A percentile compares a stretch with the other conserved stretches of the same genome.
These are phyloP conservation scores for Schizothorax lantsangensis DNA, from an alignment of 2,797 vertebrate species.

Conservation along the genomic window DNA sequence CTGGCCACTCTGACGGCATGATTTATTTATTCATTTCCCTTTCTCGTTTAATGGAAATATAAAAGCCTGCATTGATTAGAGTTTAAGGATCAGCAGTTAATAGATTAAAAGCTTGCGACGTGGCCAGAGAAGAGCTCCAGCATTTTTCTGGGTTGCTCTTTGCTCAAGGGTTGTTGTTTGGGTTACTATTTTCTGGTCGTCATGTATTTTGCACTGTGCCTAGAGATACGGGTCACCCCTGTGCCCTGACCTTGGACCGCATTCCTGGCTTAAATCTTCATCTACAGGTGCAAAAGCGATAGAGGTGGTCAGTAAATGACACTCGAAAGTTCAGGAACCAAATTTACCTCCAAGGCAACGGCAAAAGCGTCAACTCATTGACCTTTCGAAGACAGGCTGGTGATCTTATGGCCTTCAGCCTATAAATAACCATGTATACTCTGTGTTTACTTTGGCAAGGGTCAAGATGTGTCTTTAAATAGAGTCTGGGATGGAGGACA, in stretches of 20 bases:
- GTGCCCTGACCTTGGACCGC: slow-evolving; percentile 4
- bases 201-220: slow-evolving; percentile 20
- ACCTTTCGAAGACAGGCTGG: slow-evolving; percentile 1
- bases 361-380: neutral
- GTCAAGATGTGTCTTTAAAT: slow-evolving; percentile 49
- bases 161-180: neutral
- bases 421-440: slow-evolving; percentile 2
- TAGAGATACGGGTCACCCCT: neutral
- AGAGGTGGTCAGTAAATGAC: neutral
- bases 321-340: neutral
- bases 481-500: slow-evolving; percentile 26
- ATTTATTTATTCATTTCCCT: slow-evolving; percentile 74
- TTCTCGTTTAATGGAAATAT: slow-evolving; percentile 80
- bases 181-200: neutral
- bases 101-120: slow-evolving; percentile 80
- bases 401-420: neutral
- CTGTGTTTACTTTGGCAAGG: slow-evolving; percentile 7
- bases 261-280: slow-evolving; percentile 2
- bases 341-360: neutral
- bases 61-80: slow-evolving; percentile 82
- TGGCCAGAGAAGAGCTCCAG: slow-evolving; percentile 51
- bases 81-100: slow-evolving; percentile 80
- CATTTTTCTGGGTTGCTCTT: slow-evolving; percentile 28
- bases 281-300: neutral
- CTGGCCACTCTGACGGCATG: slow-evolving; percentile 52